Evolutionary conservation across 2,113 vertebrate species (phyloP).

Genomic region (Dipodomys spectabilis): DNA sequence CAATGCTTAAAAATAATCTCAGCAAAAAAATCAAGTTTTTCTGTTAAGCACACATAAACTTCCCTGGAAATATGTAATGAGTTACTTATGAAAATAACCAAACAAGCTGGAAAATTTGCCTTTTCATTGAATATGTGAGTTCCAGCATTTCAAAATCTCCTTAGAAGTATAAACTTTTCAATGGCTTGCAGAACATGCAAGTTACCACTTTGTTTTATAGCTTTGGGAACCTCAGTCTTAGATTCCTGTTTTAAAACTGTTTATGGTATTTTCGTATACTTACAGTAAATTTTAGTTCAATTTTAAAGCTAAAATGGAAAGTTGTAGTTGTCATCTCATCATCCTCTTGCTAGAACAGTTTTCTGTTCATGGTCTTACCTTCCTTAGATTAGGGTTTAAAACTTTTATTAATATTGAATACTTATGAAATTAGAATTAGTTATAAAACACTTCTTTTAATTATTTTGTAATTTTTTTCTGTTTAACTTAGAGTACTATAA

Average conservation of each 20-base stretch:
- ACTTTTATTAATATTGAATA: conserved; percentile 34
- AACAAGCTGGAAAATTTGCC: not conserved
- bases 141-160: not conserved
- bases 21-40: conserved; percentile 28
- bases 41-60: not conserved
- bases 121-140: conserved; percentile 7
- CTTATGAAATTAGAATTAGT: conserved; percentile 10
- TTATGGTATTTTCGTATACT: not conserved
- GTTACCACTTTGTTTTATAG: not conserved
- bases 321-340: not conserved
- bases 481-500: conserved; percentile 76
- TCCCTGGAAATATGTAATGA: not conserved
- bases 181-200: not conserved
- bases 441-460: conserved; percentile 45
- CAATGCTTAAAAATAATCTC: conserved; percentile 22
- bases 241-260: conserved; percentile 30
- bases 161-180: not conserved
- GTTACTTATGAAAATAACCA: conserved; percentile 19
- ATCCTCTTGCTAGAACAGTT: not conserved
- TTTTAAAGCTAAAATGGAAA: not conserved
- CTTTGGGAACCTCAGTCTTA: not conserved
- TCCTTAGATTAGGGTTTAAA: not conserved
- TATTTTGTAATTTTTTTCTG: conserved; percentile 31
- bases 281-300: not conserved
- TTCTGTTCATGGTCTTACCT: conserved; percentile 18